Evolutionary conservation across 2,888 invertebrate genomes (phyloP).

Genomic region (Mesopsocus fuscifrons): DNA sequence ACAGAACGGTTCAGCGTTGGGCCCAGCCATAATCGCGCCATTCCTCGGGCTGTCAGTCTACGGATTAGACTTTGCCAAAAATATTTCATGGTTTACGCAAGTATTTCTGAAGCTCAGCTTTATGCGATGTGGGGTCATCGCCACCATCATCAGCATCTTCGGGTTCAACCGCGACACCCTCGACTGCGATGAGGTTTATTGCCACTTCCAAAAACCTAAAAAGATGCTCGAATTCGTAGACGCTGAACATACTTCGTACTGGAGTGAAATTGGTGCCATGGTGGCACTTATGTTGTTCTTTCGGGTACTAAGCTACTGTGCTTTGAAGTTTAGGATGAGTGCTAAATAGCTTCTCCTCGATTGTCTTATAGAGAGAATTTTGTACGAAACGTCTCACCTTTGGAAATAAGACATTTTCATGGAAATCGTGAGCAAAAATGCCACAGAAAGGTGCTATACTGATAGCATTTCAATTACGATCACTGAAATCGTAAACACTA

Average conservation of each 20-base stretch:
- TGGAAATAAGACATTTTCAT: not conserved
- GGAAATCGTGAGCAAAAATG: not conserved
- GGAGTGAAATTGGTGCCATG: conserved; percentile 34
- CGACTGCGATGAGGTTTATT: conserved; percentile 38
- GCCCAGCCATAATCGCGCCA: conserved; percentile 42
- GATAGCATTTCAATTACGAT: too few species aligned
- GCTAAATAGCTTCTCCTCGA: not conserved
- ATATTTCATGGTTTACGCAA: conserved; percentile 39
- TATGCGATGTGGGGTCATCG: conserved; percentile 43
- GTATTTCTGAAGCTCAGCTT: conserved; percentile 43
- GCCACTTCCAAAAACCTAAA: conserved; percentile 44
- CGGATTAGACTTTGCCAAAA: conserved; percentile 47
- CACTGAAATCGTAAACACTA: too few species aligned
- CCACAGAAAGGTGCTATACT: too few species aligned
- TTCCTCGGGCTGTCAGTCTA: conserved; percentile 46
- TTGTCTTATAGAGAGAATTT: not conserved
- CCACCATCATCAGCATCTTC: conserved; percentile 39
- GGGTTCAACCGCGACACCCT: conserved; percentile 37
- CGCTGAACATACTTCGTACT: conserved; percentile 34
- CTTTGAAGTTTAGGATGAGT: conserved; percentile 30
- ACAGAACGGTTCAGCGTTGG: conserved; percentile 48
- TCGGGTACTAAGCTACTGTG: conserved; percentile 34
- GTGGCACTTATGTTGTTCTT: conserved; percentile 34
- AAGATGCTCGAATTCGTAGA: conserved; percentile 39
- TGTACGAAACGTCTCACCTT: not conserved